Percentiles rank a stretch among this genome's conserved stretches.
Evolutionary conservation across 2,113 vertebrate species (phyloP).

Genomic region (Ictalurus furcatus): DNA sequence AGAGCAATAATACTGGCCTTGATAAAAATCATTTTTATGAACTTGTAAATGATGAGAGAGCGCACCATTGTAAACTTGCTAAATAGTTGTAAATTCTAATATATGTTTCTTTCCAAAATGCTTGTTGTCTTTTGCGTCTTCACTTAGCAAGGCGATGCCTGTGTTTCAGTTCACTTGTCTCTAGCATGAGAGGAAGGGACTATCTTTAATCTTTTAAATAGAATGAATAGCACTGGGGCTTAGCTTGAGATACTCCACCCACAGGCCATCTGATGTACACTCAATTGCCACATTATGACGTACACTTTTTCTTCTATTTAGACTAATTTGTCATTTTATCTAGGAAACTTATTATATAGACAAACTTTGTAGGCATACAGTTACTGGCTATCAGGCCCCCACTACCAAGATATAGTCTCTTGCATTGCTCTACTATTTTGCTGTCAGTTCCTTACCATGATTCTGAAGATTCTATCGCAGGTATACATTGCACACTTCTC

Average conservation of each 20-base stretch:
- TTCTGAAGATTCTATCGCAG: neutral
- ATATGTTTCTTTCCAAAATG: neutral
- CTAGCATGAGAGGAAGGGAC: neutral
- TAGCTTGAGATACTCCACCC: neutral
- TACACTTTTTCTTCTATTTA: neutral
- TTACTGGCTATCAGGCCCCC: neutral
- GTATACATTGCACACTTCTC: neutral
- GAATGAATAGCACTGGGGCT: neutral
- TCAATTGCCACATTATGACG: neutral
- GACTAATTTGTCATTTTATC: neutral
- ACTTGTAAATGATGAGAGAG: neutral
- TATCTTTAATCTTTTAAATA: neutral
- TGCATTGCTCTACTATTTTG: neutral
- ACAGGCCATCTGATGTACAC: neutral
- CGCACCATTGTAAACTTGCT: neutral
- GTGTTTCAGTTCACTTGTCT: neutral
- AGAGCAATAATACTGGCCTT: neutral
- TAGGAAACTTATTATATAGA: neutral
- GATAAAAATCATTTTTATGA: neutral
- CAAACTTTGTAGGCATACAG: neutral
- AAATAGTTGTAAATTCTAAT: neutral
- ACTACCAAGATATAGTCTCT: neutral
- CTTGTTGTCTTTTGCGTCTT: neutral
- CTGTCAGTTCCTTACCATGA: neutral
- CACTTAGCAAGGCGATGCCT: neutral